Evolutionary conservation across 2,113 vertebrate species (phyloP), one percentile per base, ranked within the genome.

Genomic region (Hoplias malabaricus): DNA sequence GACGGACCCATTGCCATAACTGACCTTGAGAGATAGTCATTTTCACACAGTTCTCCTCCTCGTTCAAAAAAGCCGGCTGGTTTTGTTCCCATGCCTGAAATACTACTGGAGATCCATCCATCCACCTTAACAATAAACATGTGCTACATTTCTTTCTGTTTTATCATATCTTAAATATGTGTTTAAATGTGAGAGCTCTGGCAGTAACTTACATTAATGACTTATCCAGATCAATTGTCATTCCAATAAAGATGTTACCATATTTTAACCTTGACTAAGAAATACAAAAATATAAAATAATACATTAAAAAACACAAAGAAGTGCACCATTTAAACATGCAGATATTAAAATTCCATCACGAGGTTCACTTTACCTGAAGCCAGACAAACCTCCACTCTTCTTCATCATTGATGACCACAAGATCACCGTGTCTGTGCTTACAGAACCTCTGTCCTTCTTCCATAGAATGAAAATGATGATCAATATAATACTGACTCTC

Each of bases 371-470:
- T 7, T 94, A 95, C 97, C 87, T 94, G 92, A 94, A 93, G 93
- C 94, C 95, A 96, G 21, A 99, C 19, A 86, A 98, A 96, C 62
- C 83, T 73, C 46, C 94, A 95, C 91, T 98, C 95, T 2, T 88
- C 94, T 87, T 94, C 93, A 77, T 87, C 93, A 50, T 59, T 89
- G 77, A 99, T 92, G 2, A 92, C 83, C 0, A 81, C 90, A 71
- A 99, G 87, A 82, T 98, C 96, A 5, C 94, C 94, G 29, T 94
- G 94, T 43, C 90, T 91, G 82, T 33, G 90, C 80, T 91, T 89
- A 87, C 97, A 99, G 86, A 89, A 96, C 10, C 81, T 83, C 3
- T 94, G 91, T 14, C 92, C 96, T 0, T 92, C 86, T 11, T 96
- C 93, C 93, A 95, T 94, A 42, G 94, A 46, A 69, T 86, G 1